Evolutionary conservation across 2,888 invertebrate species (phyloP).

Genomic region (Lamproptera curius): DNA sequence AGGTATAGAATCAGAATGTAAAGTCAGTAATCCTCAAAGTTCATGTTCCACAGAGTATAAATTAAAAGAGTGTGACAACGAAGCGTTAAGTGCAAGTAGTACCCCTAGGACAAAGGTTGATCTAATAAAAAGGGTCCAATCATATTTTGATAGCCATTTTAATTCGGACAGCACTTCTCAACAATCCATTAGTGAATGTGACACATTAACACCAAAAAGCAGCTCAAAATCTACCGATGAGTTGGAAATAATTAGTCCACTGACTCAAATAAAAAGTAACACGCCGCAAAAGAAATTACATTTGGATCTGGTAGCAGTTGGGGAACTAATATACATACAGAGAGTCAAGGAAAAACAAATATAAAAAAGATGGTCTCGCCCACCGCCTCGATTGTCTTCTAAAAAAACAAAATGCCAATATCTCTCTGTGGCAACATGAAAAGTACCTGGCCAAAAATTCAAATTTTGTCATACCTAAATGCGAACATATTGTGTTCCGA

Average conservation of each 20-base stretch:
- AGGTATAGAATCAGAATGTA: too few relatives aligned
- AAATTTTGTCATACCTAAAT: slow-evolving; percentile 58
- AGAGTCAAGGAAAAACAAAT: slow-evolving; percentile 46
- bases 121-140: slow-evolving; percentile 45
- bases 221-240: slow-evolving; percentile 46
- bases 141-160: slow-evolving; percentile 56
- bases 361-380: slow-evolving; percentile 70
- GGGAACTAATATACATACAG: slow-evolving; percentile 26
- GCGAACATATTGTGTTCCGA: slow-evolving; percentile 41
- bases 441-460: slow-evolving; percentile 63
- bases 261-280: slow-evolving; percentile 32
- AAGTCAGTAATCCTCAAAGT: too few relatives aligned
- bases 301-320: slow-evolving; percentile 14
- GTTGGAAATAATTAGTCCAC: slow-evolving; percentile 44
- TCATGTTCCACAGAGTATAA: too few relatives aligned
- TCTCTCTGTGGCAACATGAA: slow-evolving; percentile 77
- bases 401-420: slow-evolving; percentile 62
- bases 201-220: slow-evolving; percentile 43
- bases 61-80: too few relatives aligned
- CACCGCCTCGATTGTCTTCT: slow-evolving; percentile 56
- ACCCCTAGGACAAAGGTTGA: slow-evolving; percentile 24
- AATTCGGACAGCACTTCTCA: slow-evolving; percentile 50
- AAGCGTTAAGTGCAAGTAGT: too few relatives aligned
- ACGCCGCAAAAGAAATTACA: slow-evolving; percentile 11
- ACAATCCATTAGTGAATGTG: slow-evolving; percentile 55